Conservation (phyloP, 2,888 invertebrate genomes). For the Drosophila kambysellisi region DNA sequence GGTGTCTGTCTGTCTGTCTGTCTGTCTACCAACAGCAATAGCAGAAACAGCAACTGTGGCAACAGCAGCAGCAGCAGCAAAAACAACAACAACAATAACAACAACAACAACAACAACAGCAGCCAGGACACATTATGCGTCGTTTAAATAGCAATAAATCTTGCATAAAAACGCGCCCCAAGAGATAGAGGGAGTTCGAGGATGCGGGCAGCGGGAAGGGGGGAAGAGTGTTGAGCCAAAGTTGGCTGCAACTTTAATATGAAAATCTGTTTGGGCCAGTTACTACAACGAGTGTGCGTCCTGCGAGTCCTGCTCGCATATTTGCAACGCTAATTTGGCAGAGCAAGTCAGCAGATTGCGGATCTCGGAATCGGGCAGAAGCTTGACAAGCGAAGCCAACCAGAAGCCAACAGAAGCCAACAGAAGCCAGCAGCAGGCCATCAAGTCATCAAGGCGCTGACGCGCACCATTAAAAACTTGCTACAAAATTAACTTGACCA, state of each 20-base stretch:
- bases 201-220: neutral
- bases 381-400: conserved; percentile 31
- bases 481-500: conserved; percentile 61
- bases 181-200: neutral
- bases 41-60: conserved; percentile 33
- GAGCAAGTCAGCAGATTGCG: conserved; percentile 66
- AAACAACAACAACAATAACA: conserved; percentile 4
- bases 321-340: conserved; percentile 84
- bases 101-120: conserved; percentile 44
- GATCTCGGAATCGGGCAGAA: conserved; percentile 20
- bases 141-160: conserved; percentile 83
- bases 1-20: conserved; percentile 37
- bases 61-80: conserved; percentile 26
- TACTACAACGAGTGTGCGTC: conserved; percentile 51
- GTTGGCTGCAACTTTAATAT: conserved; percentile 75
- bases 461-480: conserved; percentile 61
- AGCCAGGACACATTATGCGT: conserved; percentile 74
- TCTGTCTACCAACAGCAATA: conserved; percentile 52
- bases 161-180: conserved; percentile 77
- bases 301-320: conserved; percentile 69
- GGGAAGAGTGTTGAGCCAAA: conserved; percentile 25
- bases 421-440: conserved; percentile 47
- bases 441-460: conserved; percentile 51
- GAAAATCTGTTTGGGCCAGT: conserved; percentile 67
- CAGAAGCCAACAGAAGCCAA: conserved; percentile 30